These are phyloP conservation scores for Gymnopithys bicolor DNA, from an alignment of 2,797 vertebrate species.

Conservation along the genomic window DNA sequence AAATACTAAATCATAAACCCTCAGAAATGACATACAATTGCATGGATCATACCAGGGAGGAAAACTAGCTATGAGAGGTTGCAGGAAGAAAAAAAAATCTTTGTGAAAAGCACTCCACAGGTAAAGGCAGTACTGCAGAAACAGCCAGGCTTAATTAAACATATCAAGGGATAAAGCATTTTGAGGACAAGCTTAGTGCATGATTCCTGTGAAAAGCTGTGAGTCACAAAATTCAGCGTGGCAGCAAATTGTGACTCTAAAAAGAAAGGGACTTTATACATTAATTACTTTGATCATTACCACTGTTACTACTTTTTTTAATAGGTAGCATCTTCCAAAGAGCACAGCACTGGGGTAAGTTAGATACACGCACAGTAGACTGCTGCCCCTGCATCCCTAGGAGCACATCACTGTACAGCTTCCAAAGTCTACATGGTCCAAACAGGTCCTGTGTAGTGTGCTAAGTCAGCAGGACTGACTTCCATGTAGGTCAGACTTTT, in stretches of 20 bases:
- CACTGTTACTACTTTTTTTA: neutral
- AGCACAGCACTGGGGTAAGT: neutral
- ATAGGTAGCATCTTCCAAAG: neutral
- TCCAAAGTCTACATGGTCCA: accelerated
- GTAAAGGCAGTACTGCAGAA: neutral
- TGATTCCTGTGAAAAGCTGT: neutral
- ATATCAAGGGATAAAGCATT: neutral
- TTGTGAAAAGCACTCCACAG: neutral
- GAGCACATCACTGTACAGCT: neutral
- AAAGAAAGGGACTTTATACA: neutral
- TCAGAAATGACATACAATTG: constrained; percentile 35
- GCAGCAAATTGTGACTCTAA: neutral
- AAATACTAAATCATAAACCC: neutral
- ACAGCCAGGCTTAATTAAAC: neutral
- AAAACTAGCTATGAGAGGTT: neutral
- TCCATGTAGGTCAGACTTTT: neutral
- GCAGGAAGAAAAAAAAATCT: neutral
- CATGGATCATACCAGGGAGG: neutral
- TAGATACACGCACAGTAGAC: neutral
- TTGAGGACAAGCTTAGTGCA: neutral
- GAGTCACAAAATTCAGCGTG: neutral
- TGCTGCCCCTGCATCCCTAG: neutral
- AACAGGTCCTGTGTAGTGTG: neutral
- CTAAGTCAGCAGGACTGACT: neutral
- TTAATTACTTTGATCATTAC: neutral